Evolutionary conservation across 2,113 vertebrate genomes (phyloP).

Genomic region (human): GRCh38 chr20:21334501-21335000

Average conservation of each 20-base stretch:
- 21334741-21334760: not conserved
- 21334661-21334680: not conserved
- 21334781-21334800: not conserved
- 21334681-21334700: not conserved
- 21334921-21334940: slow-evolving; percentile 11
- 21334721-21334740: not conserved
- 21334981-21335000: not conserved
- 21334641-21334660: not conserved
- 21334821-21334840: slow-evolving; percentile 38
- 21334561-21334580: not conserved
- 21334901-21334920: not conserved
- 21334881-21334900: not conserved
- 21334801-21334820: not conserved
- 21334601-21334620: not conserved
- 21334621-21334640: not conserved
- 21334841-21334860: not conserved
- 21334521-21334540: not conserved
- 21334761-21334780: not conserved
- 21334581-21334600: not conserved
- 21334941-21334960: not conserved
- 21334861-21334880: not conserved
- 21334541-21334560: not conserved
- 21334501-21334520: not conserved
- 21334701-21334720: not conserved
- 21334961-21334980: not conserved